Base-by-base conservation (phyloP, 2,113 vertebrate genomes). In the Charadrius vociferus region DNA sequence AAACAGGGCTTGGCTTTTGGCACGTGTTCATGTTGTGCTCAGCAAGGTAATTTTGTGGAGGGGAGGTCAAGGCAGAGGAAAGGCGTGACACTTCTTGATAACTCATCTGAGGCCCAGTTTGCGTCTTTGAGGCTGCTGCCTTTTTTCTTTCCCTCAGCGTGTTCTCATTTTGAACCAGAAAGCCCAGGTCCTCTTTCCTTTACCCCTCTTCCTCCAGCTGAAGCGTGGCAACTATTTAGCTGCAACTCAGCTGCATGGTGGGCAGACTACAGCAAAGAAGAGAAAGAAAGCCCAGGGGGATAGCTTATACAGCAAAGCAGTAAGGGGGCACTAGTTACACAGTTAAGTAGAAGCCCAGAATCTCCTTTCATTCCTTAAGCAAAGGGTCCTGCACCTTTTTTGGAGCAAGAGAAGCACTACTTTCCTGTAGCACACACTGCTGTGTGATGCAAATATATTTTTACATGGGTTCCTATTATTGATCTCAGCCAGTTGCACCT, bases 1-100 rank as follows among this genome's bases (percentile, higher is more conserved):
- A 93, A 96, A 92, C 59, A 91, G 73, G 90, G 79, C 79, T 94
- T 55, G 88, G 88, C 72, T 96, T 83, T 83, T 93, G 65, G 62
- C 81, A 91, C 8, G 0, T 75, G 86, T 88, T 73, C 6, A 3
- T 13, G 68, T 56, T 93, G 77, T 3, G 12, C 88, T 96, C 86
- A 97, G 78, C 95, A 68, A 85, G 75, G 93, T 67, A 6, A n/a
- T 95, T 92, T 43, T 87, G 73, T 72, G 53, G 67, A 87, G 74
- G 50, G 74, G 75, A 91, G 92, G 87, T 96, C 95, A 93, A 94
- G 96, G 91, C 65, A 72, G 90, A 81, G 49, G 30, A 78, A 87
- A 78, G 86, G 77, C 2, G 1, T 84, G 77, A 62, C 71, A 3
- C 68, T 66, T 47, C 55, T 47, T 47, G 68, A 14, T 71, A 88